Conservation (phyloP, 2,888 invertebrate species). For the Octonoba sinensis region DNA sequence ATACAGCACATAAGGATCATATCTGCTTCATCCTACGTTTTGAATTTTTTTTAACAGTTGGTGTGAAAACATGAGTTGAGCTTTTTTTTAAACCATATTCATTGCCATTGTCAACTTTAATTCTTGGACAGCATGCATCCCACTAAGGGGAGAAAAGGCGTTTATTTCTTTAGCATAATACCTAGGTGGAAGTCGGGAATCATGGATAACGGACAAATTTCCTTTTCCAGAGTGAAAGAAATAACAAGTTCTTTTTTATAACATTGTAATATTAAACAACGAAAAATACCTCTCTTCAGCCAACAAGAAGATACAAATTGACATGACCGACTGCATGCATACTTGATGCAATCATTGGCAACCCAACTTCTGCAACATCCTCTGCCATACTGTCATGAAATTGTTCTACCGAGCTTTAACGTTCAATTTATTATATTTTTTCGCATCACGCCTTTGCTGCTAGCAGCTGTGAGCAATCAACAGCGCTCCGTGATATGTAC, state of each 20-base stretch:
- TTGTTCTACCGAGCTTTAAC: constrained; percentile 10
- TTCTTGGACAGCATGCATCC: too few relatives aligned
- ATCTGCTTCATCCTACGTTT: too few relatives aligned
- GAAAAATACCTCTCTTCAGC: too few relatives aligned
- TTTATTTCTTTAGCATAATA: too few relatives aligned
- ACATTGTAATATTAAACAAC: neutral
- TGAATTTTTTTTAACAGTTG: too few relatives aligned
- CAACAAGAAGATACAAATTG: constrained; percentile 10
- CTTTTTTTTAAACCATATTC: too few relatives aligned
- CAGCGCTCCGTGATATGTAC: constrained; percentile 21
- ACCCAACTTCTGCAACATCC: constrained; percentile 6
- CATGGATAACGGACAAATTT: too few relatives aligned
- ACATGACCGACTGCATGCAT: constrained; percentile 1
- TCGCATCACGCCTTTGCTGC: constrained; percentile 20
- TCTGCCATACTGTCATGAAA: neutral
- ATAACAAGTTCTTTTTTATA: neutral
- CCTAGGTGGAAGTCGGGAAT: too few relatives aligned
- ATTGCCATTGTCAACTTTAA: too few relatives aligned
- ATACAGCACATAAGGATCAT: too few relatives aligned
- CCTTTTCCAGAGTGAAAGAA: neutral
- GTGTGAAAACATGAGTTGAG: too few relatives aligned
- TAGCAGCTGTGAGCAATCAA: constrained; percentile 44
- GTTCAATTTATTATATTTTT: constrained; percentile 26
- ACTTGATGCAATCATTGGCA: constrained; percentile 13
- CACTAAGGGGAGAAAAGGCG: too few relatives aligned